These are phyloP conservation scores for Eristalis pertinax DNA, from an alignment of 2,888 invertebrate genomes.

Conservation along the genomic window DNA sequence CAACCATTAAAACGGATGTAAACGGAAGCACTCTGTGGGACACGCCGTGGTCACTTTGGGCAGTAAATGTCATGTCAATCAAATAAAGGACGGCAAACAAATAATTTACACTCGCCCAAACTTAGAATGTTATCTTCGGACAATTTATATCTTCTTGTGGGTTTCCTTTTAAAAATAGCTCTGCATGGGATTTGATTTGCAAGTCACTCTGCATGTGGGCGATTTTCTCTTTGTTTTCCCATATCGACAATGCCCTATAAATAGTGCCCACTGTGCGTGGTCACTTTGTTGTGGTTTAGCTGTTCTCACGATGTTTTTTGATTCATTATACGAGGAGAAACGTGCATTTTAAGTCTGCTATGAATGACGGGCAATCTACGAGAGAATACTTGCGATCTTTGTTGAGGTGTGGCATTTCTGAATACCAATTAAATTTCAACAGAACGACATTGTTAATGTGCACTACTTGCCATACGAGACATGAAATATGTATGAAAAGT, in stretches of 20 bases:
- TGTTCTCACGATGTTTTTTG: not conserved
- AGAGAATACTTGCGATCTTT: not conserved
- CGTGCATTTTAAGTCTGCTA: not conserved
- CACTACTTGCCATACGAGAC: not conserved
- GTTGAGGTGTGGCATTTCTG: not conserved
- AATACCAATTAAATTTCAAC: not conserved
- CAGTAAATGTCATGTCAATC: not conserved
- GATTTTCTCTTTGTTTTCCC: slow-evolving; percentile 10
- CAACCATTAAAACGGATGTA: not conserved
- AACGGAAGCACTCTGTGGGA: not conserved
- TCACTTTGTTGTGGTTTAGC: not conserved
- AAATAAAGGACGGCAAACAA: not conserved
- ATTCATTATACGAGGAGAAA: not conserved
- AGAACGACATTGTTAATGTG: not conserved
- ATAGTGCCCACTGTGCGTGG: not conserved
- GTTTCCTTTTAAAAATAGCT: slow-evolving; percentile 11
- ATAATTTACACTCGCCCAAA: not conserved
- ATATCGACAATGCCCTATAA: not conserved
- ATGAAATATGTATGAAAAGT: not conserved
- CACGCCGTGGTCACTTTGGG: not conserved
- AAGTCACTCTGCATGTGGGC: slow-evolving; percentile 21
- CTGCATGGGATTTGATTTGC: slow-evolving; percentile 20
- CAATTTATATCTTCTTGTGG: not conserved
- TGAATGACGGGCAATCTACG: not conserved
- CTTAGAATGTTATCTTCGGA: not conserved